Evolutionary conservation across 2,113 vertebrate genomes (phyloP).

Genomic region (Gallinago jamesoni): DNA sequence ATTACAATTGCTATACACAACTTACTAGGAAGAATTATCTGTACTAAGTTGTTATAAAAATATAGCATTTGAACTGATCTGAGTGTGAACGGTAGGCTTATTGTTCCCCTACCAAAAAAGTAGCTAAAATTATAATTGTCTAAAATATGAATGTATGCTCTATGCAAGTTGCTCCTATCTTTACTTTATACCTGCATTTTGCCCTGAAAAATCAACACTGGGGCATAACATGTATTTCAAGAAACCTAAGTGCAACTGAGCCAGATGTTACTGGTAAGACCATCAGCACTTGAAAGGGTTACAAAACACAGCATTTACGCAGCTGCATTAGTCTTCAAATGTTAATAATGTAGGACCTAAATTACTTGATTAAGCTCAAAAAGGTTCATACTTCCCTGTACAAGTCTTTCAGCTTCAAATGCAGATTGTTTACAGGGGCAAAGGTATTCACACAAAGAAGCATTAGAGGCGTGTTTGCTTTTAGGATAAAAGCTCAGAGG

Average conservation of each 20-base stretch:
- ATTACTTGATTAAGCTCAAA: not conserved
- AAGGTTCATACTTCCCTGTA: not conserved
- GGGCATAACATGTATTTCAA: not conserved
- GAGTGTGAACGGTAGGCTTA: not conserved
- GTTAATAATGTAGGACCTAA: not conserved
- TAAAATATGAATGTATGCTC: not conserved
- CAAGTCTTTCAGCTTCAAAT: slow-evolving; percentile 4
- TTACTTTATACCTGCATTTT: not conserved
- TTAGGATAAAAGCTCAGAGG: slow-evolving; percentile 7
- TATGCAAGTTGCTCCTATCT: not conserved
- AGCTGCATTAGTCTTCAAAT: not conserved
- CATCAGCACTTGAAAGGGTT: slow-evolving; percentile 8
- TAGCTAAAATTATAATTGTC: not conserved
- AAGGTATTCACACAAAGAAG: not conserved
- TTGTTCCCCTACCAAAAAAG: not conserved
- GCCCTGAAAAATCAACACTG: not conserved
- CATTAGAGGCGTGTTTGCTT: not conserved
- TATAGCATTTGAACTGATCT: not conserved
- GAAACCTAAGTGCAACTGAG: not conserved
- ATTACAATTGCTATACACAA: not conserved
- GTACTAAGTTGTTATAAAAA: not conserved
- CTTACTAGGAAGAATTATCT: not conserved
- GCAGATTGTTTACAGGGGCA: not conserved
- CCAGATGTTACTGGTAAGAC: slow-evolving; percentile 10
- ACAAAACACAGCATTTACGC: not conserved